phyloP scores from a whole-genome alignment of 2,113 vertebrate genomes.

The Ramphastos sulfuratus region DNA sequence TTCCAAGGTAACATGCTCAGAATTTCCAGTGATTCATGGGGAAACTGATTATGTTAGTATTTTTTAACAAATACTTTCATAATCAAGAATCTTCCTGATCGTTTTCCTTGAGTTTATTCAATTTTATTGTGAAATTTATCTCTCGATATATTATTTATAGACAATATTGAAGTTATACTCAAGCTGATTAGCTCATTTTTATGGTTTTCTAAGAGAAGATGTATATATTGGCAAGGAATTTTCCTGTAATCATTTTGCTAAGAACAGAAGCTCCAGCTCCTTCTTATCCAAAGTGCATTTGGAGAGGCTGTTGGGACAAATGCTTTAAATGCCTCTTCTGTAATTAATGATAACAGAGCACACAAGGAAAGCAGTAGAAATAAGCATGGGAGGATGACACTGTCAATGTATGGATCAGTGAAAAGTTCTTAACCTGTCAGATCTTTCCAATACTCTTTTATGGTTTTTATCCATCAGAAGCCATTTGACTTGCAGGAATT shows the following conservation, averaged over 20 bases:
- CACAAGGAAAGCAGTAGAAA: not conserved
- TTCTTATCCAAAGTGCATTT: not conserved
- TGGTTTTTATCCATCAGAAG: not conserved
- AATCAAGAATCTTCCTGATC: not conserved
- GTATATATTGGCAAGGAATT: not conserved
- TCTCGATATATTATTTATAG: not conserved
- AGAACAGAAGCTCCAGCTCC: not conserved
- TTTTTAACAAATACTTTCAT: not conserved
- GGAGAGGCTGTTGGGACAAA: not conserved
- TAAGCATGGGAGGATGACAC: not conserved
- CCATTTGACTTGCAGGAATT: not conserved
- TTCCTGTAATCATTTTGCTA: not conserved
- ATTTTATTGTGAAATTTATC: not conserved
- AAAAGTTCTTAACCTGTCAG: not conserved
- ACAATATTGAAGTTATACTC: not conserved
- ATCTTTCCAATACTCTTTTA: not conserved
- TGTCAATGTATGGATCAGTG: not conserved
- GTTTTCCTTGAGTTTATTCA: not conserved
- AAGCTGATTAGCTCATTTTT: not conserved
- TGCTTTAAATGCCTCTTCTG: not conserved
- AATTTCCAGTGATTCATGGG: not conserved
- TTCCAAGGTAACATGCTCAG: conserved; percentile 77
- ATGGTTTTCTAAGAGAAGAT: not conserved
- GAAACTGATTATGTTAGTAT: not conserved
- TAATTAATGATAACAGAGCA: not conserved